Percentiles rank a stretch among this genome's conserved stretches.
phyloP scores from a whole-genome alignment of 2,888 invertebrate species.

The Hylaea fasciaria region DNA sequence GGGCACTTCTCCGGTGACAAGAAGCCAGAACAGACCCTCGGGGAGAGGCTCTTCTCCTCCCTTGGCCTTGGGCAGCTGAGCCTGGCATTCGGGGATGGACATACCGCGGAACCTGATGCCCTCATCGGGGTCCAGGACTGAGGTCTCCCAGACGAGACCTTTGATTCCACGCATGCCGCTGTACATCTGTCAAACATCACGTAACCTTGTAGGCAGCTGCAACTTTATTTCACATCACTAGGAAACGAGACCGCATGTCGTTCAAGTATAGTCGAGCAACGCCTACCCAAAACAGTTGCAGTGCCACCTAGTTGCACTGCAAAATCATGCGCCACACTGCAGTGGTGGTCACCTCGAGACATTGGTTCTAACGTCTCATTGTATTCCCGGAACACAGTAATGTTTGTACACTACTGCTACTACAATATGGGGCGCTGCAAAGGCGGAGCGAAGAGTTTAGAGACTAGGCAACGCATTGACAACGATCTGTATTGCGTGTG shows the following conservation, averaged over 20 bases:
- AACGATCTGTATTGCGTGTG: no score
- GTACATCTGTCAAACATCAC: conserved; percentile 87
- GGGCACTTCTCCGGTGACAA: conserved; percentile 90
- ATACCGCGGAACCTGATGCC: conserved; percentile 97
- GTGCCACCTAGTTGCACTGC: no score
- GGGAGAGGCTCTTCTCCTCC: conserved; percentile 90
- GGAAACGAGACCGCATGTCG: not conserved
- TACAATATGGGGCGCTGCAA: no score
- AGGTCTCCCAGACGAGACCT: conserved; percentile 97
- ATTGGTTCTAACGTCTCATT: no score
- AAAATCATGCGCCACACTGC: no score
- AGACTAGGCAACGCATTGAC: no score
- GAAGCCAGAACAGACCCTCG: conserved; percentile 92
- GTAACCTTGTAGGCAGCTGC: not conserved
- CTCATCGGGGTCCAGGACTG: conserved; percentile 97
- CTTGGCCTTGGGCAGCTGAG: conserved; percentile 88
- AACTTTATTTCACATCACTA: not conserved
- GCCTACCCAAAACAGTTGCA: no score
- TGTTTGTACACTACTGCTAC: no score
- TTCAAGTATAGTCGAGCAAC: no score
- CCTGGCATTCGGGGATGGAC: conserved; percentile 93
- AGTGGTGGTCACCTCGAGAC: no score
- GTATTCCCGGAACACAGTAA: no score
- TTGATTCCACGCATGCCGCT: conserved; percentile 99
- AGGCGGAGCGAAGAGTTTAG: no score